Percentiles rank a stretch among this genome's conserved stretches.
phyloP scores from a whole-genome alignment of 2,113 vertebrate genomes.

The Bothrops jararaca region DNA sequence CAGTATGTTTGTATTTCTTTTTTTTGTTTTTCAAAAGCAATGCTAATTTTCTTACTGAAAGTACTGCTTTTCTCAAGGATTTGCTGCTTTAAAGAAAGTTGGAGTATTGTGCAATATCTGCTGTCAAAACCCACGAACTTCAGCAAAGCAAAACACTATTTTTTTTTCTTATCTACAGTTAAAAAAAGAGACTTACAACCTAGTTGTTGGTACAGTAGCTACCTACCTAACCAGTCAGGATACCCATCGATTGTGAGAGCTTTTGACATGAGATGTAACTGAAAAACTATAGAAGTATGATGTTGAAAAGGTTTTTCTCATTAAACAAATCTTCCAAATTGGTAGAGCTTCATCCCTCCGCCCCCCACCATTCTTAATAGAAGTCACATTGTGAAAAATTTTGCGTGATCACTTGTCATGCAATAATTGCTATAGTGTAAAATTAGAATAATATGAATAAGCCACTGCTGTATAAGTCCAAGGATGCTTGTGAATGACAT shows the following conservation, averaged over 20 bases:
- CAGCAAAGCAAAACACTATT: neutral
- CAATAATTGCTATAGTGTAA: neutral
- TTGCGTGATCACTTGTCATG: neutral
- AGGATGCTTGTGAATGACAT: neutral
- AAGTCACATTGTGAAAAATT: neutral
- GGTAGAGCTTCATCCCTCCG: neutral
- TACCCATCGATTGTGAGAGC: neutral
- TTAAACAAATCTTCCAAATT: neutral
- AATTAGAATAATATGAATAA: neutral
- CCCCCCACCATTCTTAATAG: neutral
- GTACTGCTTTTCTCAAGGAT: neutral
- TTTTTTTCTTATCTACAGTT: neutral
- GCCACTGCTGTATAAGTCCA: neutral
- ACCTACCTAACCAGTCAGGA: neutral
- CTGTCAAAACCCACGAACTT: neutral
- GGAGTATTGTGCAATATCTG: neutral
- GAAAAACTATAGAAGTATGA: neutral
- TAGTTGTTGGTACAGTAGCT: neutral
- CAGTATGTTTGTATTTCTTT: neutral
- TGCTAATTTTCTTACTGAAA: neutral
- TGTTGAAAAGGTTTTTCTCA: neutral
- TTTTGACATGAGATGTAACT: neutral
- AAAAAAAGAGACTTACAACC: neutral
- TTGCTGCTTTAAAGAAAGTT: neutral
- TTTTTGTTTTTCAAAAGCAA: neutral